Evolutionary conservation across 2,888 invertebrate species (phyloP).

Genomic region (Rotaria macrura): DNA sequence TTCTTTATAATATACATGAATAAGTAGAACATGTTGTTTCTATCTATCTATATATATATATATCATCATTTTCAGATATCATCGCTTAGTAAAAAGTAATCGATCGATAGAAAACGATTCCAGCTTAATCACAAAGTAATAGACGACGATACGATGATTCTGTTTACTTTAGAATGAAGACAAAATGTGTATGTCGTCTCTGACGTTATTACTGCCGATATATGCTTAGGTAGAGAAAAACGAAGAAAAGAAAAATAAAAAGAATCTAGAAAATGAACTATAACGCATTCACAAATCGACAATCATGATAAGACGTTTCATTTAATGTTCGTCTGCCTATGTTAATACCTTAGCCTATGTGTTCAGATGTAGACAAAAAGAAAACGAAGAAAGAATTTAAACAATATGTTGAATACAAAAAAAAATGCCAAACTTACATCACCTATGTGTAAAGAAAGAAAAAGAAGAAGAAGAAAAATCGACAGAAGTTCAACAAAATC

Average conservation of each 20-base stretch:
- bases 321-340: neutral
- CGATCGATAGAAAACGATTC: neutral
- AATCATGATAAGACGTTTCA: neutral
- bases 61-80: neutral
- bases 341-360: neutral
- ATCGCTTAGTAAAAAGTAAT: neutral
- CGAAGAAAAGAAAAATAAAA: neutral
- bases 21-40: neutral
- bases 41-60: neutral
- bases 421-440: neutral
- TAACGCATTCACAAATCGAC: neutral
- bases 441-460: neutral
- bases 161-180: neutral
- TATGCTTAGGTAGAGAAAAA: neutral
- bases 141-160: neutral
- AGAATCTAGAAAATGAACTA: neutral
- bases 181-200: neutral
- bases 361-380: neutral
- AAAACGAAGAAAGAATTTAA: neutral
- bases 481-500: neutral
- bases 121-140: neutral
- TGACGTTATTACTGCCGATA: neutral
- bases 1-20: neutral
- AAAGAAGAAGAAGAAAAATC: too few species aligned
- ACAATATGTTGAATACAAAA: too few species aligned